Base-by-base conservation (phyloP, 2,888 invertebrate genomes). In the Archips crataeganus region DNA sequence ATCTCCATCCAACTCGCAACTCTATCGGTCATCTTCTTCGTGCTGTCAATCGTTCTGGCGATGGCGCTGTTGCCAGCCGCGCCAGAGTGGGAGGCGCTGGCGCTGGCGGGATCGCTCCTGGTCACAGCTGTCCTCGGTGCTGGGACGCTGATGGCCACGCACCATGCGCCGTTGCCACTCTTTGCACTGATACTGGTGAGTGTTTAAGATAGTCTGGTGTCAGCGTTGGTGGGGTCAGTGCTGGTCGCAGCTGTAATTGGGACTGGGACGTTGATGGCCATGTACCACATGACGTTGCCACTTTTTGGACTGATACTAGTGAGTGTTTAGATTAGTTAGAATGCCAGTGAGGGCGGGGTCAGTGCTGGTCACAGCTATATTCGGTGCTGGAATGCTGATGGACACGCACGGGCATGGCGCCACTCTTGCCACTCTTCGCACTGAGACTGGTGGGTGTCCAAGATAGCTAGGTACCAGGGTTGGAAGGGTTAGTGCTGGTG, bases 341-440 rank as follows among this genome's bases (percentile, higher is more conserved):
- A n/a, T n/a, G n/a, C n/a, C n/a, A n/a, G n/a, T n/a, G n/a, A n/a
- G 36, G 6, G 3, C 36, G 1, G 95, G 96, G 13, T 96, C 97
- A 0, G 84, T 96, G 60, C 85, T 95, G 74, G 96, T 96, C 70
- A 95, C 96, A 3, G 84, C 91, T 45, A 90, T 95, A 62, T 92
- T 96, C 0, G 96, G 96, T 0, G 92, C 95, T 2, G 95, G 96
- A 8, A 95, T 96, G 13, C 89, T 96, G 64, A 91, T 96, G 81
- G 96, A 95, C 0, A 96, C 96, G 3, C 91, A 95, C 72, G n/a
- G n/a, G n/a, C n/a, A n/a, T n/a, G n/a, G n/a, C n/a, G n/a, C n/a
- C n/a, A n/a, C 96, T 96, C 10, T 83, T 97, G 79, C 97, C 97
- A 0, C 95, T 98, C 57, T 98, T 98, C 84, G 96, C 97, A 45